phyloP scores from a whole-genome alignment of 1,140 invertebrate species.

The Magallana gigas region DNA sequence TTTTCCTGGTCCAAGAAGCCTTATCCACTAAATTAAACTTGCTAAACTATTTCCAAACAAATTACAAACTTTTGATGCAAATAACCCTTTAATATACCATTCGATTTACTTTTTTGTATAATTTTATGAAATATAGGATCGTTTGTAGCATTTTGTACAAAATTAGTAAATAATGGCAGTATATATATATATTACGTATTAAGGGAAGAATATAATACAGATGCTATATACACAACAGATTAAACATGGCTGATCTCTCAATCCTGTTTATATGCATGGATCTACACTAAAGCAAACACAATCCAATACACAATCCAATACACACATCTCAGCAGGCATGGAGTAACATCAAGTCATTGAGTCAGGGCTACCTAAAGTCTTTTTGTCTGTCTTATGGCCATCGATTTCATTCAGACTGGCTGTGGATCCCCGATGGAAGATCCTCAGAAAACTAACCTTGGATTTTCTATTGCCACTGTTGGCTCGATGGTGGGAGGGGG shows the following conservation, averaged over 20 bases:
- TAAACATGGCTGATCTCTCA: background rate
- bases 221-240: background rate
- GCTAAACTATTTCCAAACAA: too few species aligned
- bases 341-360: background rate
- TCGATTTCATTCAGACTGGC: constrained; percentile 46
- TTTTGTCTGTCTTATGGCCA: constrained; percentile 36
- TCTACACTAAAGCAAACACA: background rate
- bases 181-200: too few species aligned
- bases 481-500: constrained; percentile 39
- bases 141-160: too few species aligned
- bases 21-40: too few species aligned
- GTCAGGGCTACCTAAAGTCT: constrained; percentile 29
- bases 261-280: background rate
- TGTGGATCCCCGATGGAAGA: constrained; percentile 43
- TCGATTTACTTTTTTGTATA: too few species aligned
- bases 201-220: background rate
- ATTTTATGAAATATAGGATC: too few species aligned
- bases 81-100: too few species aligned
- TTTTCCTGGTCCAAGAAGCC: too few species aligned
- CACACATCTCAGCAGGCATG: background rate
- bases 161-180: too few species aligned
- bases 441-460: constrained; percentile 64
- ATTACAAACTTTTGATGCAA: too few species aligned
- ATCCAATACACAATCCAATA: background rate
- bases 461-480: constrained; percentile 56